These are phyloP conservation scores for Chloroceryle aenea DNA, from an alignment of 2,113 vertebrate genomes.

Conservation along the genomic window DNA sequence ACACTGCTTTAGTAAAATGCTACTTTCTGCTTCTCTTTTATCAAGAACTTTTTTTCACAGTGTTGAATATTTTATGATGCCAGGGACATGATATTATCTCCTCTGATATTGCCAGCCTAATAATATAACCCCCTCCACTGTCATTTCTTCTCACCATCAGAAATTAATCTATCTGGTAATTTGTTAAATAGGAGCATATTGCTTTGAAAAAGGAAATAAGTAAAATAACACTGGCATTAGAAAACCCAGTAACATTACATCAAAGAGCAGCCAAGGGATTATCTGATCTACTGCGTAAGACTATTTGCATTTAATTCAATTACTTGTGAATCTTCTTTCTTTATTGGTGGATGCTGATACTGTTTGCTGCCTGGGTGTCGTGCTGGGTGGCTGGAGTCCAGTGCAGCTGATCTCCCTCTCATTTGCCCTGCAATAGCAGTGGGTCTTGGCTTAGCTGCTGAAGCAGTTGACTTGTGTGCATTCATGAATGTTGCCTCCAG, in stretches of 20 bases:
- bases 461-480: neutral
- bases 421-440: neutral
- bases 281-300: neutral
- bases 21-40: conserved; percentile 44
- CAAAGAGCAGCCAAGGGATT: neutral
- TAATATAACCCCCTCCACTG: neutral
- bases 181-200: neutral
- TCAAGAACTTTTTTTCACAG: neutral
- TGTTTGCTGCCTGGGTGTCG: neutral
- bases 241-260: neutral
- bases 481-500: neutral
- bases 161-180: neutral
- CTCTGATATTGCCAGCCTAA: conserved; percentile 12
- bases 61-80: conserved; percentile 47
- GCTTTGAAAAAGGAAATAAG: conserved; percentile 17
- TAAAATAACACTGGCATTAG: neutral
- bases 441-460: neutral
- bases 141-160: neutral
- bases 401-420: neutral
- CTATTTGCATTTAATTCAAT: neutral
- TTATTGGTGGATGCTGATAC: neutral
- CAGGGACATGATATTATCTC: neutral
- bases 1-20: neutral
- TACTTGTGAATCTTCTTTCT: neutral
- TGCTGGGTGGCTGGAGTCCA: neutral